Evolutionary conservation across 2,888 invertebrate genomes (phyloP), one percentile per base, ranked within the genome.

Genomic region (Andricus curvator): DNA sequence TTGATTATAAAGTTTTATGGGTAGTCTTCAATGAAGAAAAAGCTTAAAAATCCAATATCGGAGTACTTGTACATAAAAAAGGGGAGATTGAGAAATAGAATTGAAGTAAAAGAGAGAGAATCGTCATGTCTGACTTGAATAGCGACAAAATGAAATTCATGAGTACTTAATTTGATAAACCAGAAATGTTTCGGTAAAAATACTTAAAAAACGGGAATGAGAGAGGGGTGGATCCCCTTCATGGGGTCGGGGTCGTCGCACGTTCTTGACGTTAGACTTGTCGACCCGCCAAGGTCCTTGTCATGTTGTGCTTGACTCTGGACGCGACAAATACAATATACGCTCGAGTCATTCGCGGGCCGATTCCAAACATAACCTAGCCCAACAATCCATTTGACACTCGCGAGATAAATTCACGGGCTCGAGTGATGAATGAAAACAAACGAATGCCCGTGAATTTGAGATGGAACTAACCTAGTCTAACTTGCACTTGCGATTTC

Each of bases 271-370:
- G 89, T 87, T 89, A 88, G 89, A 89, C 89, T 89, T 89, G 89
- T 90, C 89, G 91, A 91, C 90, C 91, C 88, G 89, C 87, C 90
- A 90, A 91, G 90, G 90, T 91, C 89, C 89, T 89, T 87, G 37
- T 33, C 33, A 33, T 9, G 37, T 37, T 37, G 84, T 84, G 84
- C 84, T 83, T 82, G 76, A 77, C 51, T 76, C 41, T 25, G 20
- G 62, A 25, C 62, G 44, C 33, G 51, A 44, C 33, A 68, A n/a
- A 41, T 56, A 20, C 68, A 68, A 60, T 22, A 41, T 37, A 25
- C 15, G 17, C 6, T 62, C 5, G 37, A 48, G 67, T 37, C 67
- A 67, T 78, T 66, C 37, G 56, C 65, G 44, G n/a, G 62, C 29
- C 20, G 48, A 33, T 67, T 66, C 48, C 33, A 15, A 29, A 80